Percentiles rank a stretch among this genome's conserved stretches.
Evolutionary conservation across 2,888 invertebrate genomes (phyloP).

Genomic region (Hyles lineata): DNA sequence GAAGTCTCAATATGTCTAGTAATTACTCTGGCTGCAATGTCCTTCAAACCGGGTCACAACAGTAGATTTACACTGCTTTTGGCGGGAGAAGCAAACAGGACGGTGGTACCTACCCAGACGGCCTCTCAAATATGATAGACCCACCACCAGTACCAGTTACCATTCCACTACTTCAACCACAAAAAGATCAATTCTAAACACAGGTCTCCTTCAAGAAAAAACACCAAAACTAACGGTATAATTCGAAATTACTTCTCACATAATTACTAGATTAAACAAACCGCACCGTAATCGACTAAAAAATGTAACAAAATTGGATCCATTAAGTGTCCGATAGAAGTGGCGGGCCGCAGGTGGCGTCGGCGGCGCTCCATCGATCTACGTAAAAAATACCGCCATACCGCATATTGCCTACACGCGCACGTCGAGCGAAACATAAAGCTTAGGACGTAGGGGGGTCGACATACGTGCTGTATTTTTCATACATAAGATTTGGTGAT

Average conservation of each 20-base stretch:
- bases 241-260: neutral
- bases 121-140: too few species aligned
- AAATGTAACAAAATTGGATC: slow-evolving; percentile 1
- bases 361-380: slow-evolving; percentile 67
- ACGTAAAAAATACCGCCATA: slow-evolving; percentile 70
- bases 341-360: slow-evolving; percentile 63
- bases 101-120: too few species aligned
- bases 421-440: slow-evolving; percentile 35
- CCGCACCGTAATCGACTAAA: neutral
- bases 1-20: too few species aligned
- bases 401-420: slow-evolving; percentile 57
- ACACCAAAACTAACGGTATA: neutral
- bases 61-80: too few species aligned
- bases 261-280: neutral
- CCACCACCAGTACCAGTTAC: too few species aligned
- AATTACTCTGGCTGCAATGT: too few species aligned
- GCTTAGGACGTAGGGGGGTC: slow-evolving; percentile 23
- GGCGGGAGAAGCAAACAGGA: too few species aligned
- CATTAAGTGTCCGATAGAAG: slow-evolving; percentile 35
- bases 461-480: slow-evolving; percentile 6
- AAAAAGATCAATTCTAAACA: too few species aligned
- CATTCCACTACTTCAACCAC: too few species aligned
- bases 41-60: too few species aligned
- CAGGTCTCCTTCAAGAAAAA: too few species aligned
- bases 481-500: neutral